Percentiles rank a stretch among this genome's conserved stretches.
Evolutionary conservation across 2,797 vertebrate species (phyloP).

Genomic region (Phrynocephalus guinanensis): DNA sequence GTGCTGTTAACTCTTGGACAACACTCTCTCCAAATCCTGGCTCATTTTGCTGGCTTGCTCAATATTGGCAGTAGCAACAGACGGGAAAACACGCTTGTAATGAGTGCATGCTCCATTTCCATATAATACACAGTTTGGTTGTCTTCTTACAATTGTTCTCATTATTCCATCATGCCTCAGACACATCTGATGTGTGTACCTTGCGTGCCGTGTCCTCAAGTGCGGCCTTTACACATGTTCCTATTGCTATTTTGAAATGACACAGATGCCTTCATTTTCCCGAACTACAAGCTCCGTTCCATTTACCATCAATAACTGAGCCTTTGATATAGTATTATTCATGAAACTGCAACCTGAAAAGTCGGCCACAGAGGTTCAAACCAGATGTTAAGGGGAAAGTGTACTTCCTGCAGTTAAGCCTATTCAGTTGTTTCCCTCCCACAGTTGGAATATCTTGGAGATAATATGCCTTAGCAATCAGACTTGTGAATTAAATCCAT

Average conservation of each 20-base stretch:
- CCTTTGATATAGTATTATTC: background rate
- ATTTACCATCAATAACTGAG: background rate
- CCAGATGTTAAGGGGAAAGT: too few relatives aligned
- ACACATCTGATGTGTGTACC: background rate
- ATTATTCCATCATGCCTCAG: background rate
- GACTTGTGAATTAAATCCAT: too few relatives aligned
- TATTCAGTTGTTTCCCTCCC: background rate
- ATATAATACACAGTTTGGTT: slow-evolving; percentile 28
- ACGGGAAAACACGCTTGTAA: slow-evolving; percentile 23
- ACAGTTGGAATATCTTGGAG: slow-evolving; percentile 29
- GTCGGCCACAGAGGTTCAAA: background rate
- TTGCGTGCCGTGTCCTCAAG: background rate
- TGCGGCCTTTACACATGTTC: background rate
- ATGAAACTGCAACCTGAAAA: background rate
- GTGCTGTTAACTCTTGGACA: slow-evolving; percentile 50
- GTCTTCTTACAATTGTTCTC: slow-evolving; percentile 9
- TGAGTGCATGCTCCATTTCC: slow-evolving; percentile 26
- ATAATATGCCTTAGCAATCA: background rate
- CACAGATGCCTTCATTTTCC: background rate
- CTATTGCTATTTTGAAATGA: slow-evolving; percentile 9
- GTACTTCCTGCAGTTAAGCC: too few relatives aligned
- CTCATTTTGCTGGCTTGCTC: slow-evolving; percentile 38
- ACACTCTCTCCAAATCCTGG: slow-evolving; percentile 22
- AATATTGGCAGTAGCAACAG: slow-evolving; percentile 40
- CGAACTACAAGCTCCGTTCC: background rate